A percentile compares a stretch with the other conserved stretches of the same genome.
phyloP scores from a whole-genome alignment of 2,888 invertebrate species.

The Cancer borealis region DNA sequence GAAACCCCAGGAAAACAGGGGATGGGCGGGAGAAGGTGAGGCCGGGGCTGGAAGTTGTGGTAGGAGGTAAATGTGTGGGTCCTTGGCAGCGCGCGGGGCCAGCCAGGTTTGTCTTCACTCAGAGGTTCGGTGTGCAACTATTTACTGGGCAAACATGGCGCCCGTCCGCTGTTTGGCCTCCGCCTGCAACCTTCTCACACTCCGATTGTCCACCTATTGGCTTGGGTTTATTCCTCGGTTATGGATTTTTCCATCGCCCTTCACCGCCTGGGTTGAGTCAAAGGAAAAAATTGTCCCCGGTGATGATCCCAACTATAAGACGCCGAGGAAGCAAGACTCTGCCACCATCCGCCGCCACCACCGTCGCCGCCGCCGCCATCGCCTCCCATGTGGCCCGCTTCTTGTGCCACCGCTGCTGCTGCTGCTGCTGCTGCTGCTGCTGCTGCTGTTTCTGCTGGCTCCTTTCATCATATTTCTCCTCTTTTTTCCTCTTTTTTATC shows the following conservation, averaged over 20 bases:
- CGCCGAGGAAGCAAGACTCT: not conserved
- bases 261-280: not conserved
- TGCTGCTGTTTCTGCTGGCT: not conserved
- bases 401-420: not conserved
- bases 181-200: constrained; percentile 69
- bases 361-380: not conserved
- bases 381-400: not conserved
- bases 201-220: constrained; percentile 69
- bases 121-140: constrained; percentile 70
- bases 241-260: constrained; percentile 2
- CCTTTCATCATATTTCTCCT: not conserved
- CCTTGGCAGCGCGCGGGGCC: constrained; percentile 61
- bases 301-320: not conserved
- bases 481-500: not conserved
- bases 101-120: constrained; percentile 70
- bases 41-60: constrained; percentile 47
- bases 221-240: constrained; percentile 59
- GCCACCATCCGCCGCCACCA: not conserved
- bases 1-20: constrained; percentile 46
- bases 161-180: constrained; percentile 66
- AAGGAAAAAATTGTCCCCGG: not conserved
- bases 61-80: constrained; percentile 64
- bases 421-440: constrained; percentile 14
- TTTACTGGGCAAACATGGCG: constrained; percentile 72
- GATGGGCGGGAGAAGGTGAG: constrained; percentile 51